Evolutionary conservation across 2,113 vertebrate species (phyloP).

Genomic region (Aldabrachelys gigantea): DNA sequence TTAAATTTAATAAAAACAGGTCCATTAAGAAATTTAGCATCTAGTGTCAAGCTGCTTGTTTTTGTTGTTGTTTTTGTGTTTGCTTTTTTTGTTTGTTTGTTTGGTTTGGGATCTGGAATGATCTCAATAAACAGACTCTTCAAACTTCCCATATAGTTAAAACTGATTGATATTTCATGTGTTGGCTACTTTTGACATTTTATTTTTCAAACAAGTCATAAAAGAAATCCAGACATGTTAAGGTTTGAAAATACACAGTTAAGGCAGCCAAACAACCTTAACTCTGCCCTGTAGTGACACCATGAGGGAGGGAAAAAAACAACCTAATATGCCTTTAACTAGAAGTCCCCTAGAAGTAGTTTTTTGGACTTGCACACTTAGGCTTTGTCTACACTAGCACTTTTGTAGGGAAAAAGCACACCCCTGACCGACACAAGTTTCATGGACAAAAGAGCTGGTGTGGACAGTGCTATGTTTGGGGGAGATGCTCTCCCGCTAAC

Average conservation of each 20-base stretch:
- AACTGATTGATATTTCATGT: fast-evolving
- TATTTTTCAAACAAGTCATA: not conserved
- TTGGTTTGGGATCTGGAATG: not conserved
- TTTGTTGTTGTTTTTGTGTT: not conserved
- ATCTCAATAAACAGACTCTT: not conserved
- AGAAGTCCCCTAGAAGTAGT: not conserved
- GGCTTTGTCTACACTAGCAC: too few relatives aligned
- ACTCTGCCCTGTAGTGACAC: not conserved
- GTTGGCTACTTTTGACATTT: not conserved
- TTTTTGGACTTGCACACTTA: not conserved
- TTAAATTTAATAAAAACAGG: not conserved
- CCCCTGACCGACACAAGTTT: too few relatives aligned
- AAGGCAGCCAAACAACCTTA: not conserved
- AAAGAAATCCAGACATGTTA: fast-evolving
- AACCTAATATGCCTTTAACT: not conserved
- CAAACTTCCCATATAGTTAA: not conserved
- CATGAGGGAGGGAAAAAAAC: fast-evolving
- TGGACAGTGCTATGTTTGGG: too few relatives aligned
- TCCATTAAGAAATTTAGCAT: not conserved
- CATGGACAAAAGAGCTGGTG: too few relatives aligned
- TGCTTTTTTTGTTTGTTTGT: too few relatives aligned
- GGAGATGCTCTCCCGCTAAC: too few relatives aligned
- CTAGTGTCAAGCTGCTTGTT: not conserved
- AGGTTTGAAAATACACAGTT: fast-evolving
- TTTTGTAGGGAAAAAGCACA: too few relatives aligned